These are phyloP conservation scores for Andricus quercusramuli DNA, from an alignment of 2,888 invertebrate species.

Conservation along the genomic window DNA sequence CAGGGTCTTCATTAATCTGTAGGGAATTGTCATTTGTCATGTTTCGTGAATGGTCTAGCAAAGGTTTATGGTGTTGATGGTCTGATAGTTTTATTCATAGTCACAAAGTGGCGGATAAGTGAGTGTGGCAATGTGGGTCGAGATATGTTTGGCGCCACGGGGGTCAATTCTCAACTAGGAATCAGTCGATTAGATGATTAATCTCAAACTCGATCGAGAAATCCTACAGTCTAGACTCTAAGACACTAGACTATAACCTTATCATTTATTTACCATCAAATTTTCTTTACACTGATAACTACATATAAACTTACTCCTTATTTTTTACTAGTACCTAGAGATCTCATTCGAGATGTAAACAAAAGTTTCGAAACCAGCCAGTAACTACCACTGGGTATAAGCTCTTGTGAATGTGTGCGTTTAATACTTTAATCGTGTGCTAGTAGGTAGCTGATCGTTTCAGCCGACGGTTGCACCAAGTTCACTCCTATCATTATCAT, in stretches of 20 bases:
- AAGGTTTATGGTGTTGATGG: not conserved
- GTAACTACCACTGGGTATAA: not conserved
- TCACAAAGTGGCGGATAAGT: not conserved
- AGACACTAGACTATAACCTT: not conserved
- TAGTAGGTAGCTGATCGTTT: conserved; percentile 22
- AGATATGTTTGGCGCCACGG: conserved; percentile 33
- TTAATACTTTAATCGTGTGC: not conserved
- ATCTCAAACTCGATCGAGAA: conserved; percentile 27
- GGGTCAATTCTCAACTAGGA: conserved; percentile 26
- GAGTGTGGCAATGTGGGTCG: conserved; percentile 11
- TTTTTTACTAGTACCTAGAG: not conserved
- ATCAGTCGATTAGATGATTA: conserved; percentile 23
- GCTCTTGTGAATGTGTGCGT: not conserved
- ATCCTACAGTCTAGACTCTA: not conserved
- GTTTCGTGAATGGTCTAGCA: conserved; percentile 2
- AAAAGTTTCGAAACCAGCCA: not conserved
- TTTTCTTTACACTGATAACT: not conserved
- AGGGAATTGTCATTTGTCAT: conserved; percentile 32
- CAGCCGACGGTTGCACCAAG: conserved; percentile 12
- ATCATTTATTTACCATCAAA: not conserved
- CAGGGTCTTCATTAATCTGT: conserved; percentile 11
- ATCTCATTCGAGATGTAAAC: not conserved
- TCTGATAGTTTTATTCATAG: not conserved
- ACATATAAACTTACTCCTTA: not conserved
- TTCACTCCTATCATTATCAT: conserved; percentile 33